Percentiles rank a stretch among this genome's conserved stretches.
phyloP scores from a whole-genome alignment of 2,888 invertebrate species.

The Brachyopa scutellaris region DNA sequence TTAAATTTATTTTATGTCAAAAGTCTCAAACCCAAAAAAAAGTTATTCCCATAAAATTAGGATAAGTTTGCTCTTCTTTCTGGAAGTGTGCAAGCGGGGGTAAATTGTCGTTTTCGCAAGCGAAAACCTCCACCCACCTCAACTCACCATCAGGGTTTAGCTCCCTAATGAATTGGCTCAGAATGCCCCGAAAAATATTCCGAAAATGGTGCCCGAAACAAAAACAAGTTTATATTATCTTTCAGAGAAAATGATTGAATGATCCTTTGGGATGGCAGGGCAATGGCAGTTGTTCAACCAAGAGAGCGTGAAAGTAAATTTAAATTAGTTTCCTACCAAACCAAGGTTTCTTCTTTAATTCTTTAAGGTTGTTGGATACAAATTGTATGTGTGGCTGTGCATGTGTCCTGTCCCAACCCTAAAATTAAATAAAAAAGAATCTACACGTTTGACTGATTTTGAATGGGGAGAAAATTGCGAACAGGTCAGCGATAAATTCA shows the following conservation, averaged over 20 bases:
- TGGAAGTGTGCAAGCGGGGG: conserved; percentile 8
- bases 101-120: conserved; percentile 25
- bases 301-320: conserved; percentile 66
- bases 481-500: conserved; percentile 72
- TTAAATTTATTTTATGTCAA: conserved; percentile 57
- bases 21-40: conserved; percentile 10
- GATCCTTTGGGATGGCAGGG: conserved; percentile 56
- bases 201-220: conserved; percentile 40
- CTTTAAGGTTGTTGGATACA: not conserved
- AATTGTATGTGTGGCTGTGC: not conserved
- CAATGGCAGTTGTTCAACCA: conserved; percentile 15
- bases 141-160: not conserved
- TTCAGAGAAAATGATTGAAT: conserved; percentile 66
- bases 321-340: conserved; percentile 57
- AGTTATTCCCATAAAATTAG: conserved; percentile 42
- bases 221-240: conserved; percentile 69
- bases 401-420: not conserved
- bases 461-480: conserved; percentile 65
- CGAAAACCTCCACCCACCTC: not conserved
- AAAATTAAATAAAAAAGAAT: conserved; percentile 16
- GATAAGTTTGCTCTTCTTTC: conserved; percentile 42
- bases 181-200: conserved; percentile 44
- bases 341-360: conserved; percentile 41
- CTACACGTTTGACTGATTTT: conserved; percentile 66
- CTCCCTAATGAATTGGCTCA: conserved; percentile 65